phyloP scores from a whole-genome alignment of 2,797 vertebrate species.

The Phataginus tricuspis region DNA sequence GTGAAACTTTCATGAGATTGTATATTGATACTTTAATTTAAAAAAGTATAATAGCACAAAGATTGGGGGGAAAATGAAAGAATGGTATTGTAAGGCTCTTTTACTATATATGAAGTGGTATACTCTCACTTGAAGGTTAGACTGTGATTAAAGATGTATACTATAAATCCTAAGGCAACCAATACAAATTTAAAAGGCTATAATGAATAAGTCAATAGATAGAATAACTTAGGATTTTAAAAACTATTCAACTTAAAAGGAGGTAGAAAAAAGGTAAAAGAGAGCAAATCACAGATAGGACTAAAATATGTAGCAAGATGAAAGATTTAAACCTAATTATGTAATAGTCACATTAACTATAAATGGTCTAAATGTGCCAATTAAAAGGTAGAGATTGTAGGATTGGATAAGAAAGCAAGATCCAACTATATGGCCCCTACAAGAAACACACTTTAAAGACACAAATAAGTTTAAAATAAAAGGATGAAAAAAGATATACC shows the following conservation, averaged over 20 bases:
- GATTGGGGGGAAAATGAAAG: background rate
- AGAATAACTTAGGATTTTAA: background rate
- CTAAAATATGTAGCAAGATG: background rate
- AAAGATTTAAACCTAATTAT: background rate
- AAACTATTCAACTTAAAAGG: background rate
- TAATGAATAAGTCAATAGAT: background rate
- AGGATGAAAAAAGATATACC: background rate
- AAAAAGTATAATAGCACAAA: too few species aligned
- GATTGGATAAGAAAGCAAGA: background rate
- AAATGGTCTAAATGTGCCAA: background rate
- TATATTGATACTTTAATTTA: too few species aligned
- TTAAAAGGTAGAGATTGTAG: background rate
- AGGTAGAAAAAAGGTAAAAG: background rate
- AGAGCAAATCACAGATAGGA: background rate
- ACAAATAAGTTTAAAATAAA: background rate
- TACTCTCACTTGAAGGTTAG: background rate
- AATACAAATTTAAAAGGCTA: background rate
- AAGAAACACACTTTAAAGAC: background rate
- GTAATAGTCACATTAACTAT: background rate
- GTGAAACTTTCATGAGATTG: too few species aligned
- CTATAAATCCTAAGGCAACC: background rate
- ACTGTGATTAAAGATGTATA: background rate
- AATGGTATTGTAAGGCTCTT: background rate
- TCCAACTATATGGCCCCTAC: background rate
- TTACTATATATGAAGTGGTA: background rate